phyloP scores from a whole-genome alignment of 2,888 invertebrate species.

The Cremastobaeus sp. region DNA sequence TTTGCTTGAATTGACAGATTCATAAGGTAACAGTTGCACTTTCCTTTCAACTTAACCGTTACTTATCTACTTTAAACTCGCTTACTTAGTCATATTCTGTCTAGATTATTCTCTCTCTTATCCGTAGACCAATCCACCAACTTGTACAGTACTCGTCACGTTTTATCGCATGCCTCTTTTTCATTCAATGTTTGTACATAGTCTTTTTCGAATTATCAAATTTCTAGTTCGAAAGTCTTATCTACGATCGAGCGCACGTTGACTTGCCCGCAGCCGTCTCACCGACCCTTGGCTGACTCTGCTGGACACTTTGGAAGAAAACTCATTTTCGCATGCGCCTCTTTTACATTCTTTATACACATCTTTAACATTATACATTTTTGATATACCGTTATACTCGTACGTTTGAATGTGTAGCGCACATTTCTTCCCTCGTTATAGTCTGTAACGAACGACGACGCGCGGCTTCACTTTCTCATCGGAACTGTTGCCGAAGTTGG shows the following conservation, averaged over 20 bases:
- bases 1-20: constrained; percentile 79
- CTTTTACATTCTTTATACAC: constrained; percentile 62
- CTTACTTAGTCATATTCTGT: constrained; percentile 53
- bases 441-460: constrained; percentile 39
- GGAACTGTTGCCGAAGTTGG: constrained; percentile 12
- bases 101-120: constrained; percentile 46
- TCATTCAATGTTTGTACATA: constrained; percentile 34
- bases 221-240: constrained; percentile 43
- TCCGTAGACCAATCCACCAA: constrained; percentile 50
- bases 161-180: constrained; percentile 65
- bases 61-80: constrained; percentile 52
- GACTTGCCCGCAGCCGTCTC: constrained; percentile 63
- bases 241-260: constrained; percentile 60
- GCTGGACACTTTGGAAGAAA: constrained; percentile 66
- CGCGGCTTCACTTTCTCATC: constrained; percentile 6
- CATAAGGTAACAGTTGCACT: constrained; percentile 84
- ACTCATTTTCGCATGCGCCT: constrained; percentile 63
- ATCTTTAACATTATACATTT: constrained; percentile 57
- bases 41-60: constrained; percentile 77
- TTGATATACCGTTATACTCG: constrained; percentile 32
- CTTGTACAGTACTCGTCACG: constrained; percentile 68
- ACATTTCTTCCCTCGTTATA: constrained; percentile 40
- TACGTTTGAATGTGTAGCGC: constrained; percentile 54
- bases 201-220: constrained; percentile 8
- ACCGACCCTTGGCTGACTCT: constrained; percentile 68